phyloP scores from a whole-genome alignment of 92 coral and sea anemone genomes.

The Palythoa grandis region DNA sequence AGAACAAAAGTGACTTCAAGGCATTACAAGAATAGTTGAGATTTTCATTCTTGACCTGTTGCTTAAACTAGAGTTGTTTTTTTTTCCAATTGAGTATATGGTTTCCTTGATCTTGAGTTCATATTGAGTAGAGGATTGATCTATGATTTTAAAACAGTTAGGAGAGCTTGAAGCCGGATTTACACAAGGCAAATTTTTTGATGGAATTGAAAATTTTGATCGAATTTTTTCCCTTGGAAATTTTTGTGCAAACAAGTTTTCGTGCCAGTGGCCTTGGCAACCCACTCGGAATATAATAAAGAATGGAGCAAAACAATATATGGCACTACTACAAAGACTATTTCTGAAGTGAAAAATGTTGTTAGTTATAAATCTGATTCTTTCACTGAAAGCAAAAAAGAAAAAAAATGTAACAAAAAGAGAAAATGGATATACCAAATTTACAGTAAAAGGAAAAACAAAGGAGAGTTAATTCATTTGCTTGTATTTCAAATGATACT shows the following conservation, averaged over 20 bases:
- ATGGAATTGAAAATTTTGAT: background rate
- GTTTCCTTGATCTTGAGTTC: no score
- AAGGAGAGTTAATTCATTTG: background rate
- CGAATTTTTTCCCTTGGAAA: background rate
- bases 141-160: no score
- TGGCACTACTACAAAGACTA: background rate
- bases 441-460: background rate
- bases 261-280: background rate
- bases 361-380: background rate
- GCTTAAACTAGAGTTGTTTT: no score
- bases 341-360: background rate
- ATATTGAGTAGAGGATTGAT: no score
- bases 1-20: no score
- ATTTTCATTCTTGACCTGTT: no score
- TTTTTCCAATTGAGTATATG: no score
- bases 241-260: background rate
- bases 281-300: background rate
- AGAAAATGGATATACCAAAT: background rate
- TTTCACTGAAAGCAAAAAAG: background rate
- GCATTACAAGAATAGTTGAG: no score
- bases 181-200: background rate
- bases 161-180: background rate
- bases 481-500: background rate
- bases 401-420: conserved; percentile 7
- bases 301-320: background rate